These are phyloP conservation scores for Styela clava DNA, from an alignment of 23 tunicate genomes.

Conservation along the genomic window DNA sequence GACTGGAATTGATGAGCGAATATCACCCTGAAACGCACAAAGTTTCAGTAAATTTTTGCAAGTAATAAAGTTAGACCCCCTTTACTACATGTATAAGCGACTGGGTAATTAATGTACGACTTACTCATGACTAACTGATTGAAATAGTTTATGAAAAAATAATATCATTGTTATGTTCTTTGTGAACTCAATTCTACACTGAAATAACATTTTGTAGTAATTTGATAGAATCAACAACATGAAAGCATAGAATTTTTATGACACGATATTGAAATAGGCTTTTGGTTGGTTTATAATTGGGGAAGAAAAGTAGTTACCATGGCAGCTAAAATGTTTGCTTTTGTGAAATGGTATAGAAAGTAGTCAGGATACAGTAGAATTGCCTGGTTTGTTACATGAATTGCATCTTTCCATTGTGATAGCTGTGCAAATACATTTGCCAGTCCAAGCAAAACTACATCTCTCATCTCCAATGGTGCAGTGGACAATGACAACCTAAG, in stretches of 20 bases:
- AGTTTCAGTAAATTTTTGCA: neutral
- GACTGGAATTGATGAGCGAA: conserved; percentile 7
- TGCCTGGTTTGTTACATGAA: conserved; percentile 15
- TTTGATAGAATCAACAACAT: neutral
- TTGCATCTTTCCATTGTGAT: conserved; percentile 42
- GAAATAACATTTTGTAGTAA: neutral
- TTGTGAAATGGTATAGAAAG: conserved; percentile 18
- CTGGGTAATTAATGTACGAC: no score
- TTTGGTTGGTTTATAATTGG: no score
- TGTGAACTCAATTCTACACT: neutral
- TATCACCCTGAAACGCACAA: conserved; percentile 21
- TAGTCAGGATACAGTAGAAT: conserved; percentile 9
- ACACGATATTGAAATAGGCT: no score
- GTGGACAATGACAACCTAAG: conserved; percentile 32
- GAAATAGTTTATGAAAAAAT: no score
- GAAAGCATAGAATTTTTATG: neutral
- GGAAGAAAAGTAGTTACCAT: no score
- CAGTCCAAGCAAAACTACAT: conserved; percentile 33
- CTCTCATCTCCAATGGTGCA: conserved; percentile 31
- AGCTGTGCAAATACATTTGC: conserved; percentile 58
- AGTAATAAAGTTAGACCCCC: neutral
- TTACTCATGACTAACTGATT: no score
- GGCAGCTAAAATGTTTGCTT: conserved; percentile 51
- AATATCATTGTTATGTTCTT: no score
- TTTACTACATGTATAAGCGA: neutral